phyloP scores from a whole-genome alignment of 53 echinoderm and acorn worm species.

The Arbacia lixula region DNA sequence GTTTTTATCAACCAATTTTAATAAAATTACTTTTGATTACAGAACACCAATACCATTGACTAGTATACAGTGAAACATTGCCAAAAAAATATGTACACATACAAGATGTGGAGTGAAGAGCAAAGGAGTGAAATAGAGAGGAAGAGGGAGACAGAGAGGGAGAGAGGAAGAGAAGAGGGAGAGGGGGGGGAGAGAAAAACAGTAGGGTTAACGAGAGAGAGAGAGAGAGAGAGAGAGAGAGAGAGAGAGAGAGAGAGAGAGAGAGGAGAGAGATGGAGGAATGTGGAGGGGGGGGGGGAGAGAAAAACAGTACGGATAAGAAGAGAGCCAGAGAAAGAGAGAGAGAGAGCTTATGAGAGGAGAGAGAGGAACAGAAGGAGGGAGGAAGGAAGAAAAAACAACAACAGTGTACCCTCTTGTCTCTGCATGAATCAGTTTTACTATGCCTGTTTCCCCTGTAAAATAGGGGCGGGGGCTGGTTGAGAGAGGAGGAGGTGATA shows the following conservation, averaged over 20 bases:
- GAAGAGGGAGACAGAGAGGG: not conserved
- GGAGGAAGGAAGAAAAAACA: not conserved
- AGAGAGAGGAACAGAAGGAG: not conserved
- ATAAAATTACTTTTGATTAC: no score
- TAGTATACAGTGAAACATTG: no score
- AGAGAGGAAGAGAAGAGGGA: not conserved
- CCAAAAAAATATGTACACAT: no score
- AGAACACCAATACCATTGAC: no score
- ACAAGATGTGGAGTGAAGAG: constrained; percentile 7
- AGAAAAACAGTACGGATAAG: not conserved
- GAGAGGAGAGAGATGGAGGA: not conserved
- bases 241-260: not conserved
- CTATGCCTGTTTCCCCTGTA: no score
- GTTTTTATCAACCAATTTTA: no score
- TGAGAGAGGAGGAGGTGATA: not conserved
- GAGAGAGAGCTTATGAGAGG: not conserved
- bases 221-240: not conserved
- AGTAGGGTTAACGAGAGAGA: not conserved
- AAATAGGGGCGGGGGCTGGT: no score
- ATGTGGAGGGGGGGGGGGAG: not conserved
- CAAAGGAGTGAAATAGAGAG: not conserved
- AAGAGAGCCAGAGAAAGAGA: not conserved
- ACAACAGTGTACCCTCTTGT: no score
- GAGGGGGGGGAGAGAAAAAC: not conserved
- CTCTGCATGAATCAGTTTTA: no score